Evolutionary conservation across 2,888 invertebrate species (phyloP), one percentile per base, ranked within the genome.

Genomic region (Flexamia atlantica): DNA sequence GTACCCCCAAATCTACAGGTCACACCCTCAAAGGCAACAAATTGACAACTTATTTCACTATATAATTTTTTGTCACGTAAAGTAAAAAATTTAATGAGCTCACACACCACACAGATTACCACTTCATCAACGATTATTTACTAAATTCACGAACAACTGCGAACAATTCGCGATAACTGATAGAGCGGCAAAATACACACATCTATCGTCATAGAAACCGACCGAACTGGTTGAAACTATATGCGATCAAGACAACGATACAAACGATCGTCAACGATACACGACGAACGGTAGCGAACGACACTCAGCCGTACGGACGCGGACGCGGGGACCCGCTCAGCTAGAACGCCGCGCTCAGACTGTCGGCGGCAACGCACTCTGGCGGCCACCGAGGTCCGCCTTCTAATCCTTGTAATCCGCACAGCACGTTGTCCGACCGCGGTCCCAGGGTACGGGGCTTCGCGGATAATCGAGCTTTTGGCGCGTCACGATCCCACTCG

Each of bases 401-500:
- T 17, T n/a, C 64, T 64, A 64, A 64, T 64, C 64, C 17, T 2
- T 1, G 30, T 12, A 57, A 50, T 50, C 50, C 50, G 17, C n/a
- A 50, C 50, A 50, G 14, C 57, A 57, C 57, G 57, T 57, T 57
- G 57, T 20, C 4, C 64, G 64, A 10, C 14, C 14, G n/a, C n/a
- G n/a, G n/a, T n/a, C n/a, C n/a, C n/a, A n/a, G n/a, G n/a, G n/a
- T 12, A 46, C 46, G 46, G 28, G 64, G 64, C 64, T 64, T 64
- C 57, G 1, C 57, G 3, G 25, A 23, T 14, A 57, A 57, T 57
- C 57, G 20, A 23, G 10, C 23, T 20, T 25, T 57, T 57, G 25
- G 23, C 57, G 23, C 3, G 9, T 9, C 57, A 57, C 57, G 20
- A 57, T 57, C 23, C 23, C 3, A 23, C 57, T 7, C 36, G 9